Evolutionary conservation across 2,888 invertebrate species (phyloP), one percentile per base, ranked within the genome.

Genomic region (Zygaena filipendulae): DNA sequence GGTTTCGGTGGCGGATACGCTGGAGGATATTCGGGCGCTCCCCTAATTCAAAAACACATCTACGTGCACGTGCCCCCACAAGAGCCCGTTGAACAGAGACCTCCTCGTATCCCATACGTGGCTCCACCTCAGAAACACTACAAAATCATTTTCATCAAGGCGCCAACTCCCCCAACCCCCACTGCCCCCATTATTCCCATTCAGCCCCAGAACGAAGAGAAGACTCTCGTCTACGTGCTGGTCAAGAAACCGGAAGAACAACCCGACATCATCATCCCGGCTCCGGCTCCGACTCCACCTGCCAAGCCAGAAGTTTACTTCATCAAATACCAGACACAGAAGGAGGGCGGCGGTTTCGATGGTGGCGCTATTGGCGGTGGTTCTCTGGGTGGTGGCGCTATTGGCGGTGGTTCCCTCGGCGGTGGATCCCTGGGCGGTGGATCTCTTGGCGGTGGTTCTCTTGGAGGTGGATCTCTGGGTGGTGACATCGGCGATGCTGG

Each of bases 71-170:
- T 93, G 8, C 92, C 93, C 27, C 92, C 92, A 55, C 91, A 89
- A 82, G 92, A 92, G 68, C 91, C 87, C n/a, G 86, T 87, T 48
- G 87, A 87, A 52, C 82, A 85, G 52, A 82, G 85, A 47, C 82
- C 84, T 28, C 82, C 82, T 39, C 85, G 87, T 48, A 85, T 90
- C 45, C 69, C 75, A 3, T 82, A 83, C 10, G 79, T 87, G 1
- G 87, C 87, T 25, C 87, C 90, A 41, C 84, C 92, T 24, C 92
- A 92, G 70, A 92, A 92, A 54, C 92, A 92, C 69, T 92, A 93
- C 85, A 93, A 93, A 63, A 93, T 93, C 64, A 92, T 93, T 77
- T 93, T 93, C 85, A 93, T 93, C 74, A 93, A 93, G 82, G 92
- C 92, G 30, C 92, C 92, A 51, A 86, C 92, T 47, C 86, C 91